Conservation (phyloP, 2,113 vertebrate species). For the Oreotragus oreotragus region DNA sequence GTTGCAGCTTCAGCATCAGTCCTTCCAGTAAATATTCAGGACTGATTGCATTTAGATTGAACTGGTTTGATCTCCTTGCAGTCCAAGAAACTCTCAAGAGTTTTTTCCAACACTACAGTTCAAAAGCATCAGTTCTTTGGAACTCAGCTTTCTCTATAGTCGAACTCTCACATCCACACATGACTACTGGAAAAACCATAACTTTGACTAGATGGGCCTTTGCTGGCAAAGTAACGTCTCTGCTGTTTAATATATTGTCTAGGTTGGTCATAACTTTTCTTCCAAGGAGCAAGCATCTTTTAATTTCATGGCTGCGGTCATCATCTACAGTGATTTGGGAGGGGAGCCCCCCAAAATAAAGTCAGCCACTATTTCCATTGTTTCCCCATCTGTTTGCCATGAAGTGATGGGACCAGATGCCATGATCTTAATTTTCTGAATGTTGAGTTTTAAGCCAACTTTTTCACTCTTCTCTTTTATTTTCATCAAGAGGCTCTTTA, state of each 20-base stretch:
- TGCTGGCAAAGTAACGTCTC: background rate
- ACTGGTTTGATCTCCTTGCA: background rate
- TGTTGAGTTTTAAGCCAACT: background rate
- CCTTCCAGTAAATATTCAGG: background rate
- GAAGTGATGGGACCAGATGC: background rate
- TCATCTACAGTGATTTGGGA: background rate
- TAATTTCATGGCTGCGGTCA: background rate
- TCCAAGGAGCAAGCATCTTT: background rate
- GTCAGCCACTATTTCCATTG: background rate
- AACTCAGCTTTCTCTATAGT: background rate
- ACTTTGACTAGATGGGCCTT: background rate
- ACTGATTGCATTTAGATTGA: background rate
- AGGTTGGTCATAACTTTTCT: background rate
- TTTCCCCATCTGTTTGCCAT: background rate
- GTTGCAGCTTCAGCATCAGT: background rate
- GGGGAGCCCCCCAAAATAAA: background rate
- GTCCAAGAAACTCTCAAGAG: background rate
- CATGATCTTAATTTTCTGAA: background rate
- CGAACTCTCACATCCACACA: background rate
- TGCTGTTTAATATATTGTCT: background rate
- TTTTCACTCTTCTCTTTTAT: background rate
- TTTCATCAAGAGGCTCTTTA: background rate
- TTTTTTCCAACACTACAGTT: background rate
- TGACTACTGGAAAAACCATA: background rate
- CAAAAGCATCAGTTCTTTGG: background rate